Evolutionary conservation across 2,113 vertebrate species (phyloP).

Genomic region (Crotalus horridus): DNA sequence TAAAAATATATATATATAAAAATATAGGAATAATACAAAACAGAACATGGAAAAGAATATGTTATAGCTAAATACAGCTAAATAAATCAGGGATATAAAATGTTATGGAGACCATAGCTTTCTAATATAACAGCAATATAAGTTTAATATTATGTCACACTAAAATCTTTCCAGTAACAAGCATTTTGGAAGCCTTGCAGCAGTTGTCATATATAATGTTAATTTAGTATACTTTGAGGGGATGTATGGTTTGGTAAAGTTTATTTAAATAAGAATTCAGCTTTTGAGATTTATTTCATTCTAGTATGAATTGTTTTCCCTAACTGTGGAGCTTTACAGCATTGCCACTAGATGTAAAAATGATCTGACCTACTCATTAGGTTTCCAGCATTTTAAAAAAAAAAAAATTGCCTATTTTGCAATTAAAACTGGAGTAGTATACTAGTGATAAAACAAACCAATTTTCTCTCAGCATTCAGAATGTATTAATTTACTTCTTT

Average conservation of each 20-base stretch:
- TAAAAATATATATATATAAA: not conserved
- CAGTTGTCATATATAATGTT: not conserved
- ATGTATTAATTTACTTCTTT: not conserved
- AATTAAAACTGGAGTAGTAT: not conserved
- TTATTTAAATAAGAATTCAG: not conserved
- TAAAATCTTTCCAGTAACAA: not conserved
- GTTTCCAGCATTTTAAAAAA: not conserved
- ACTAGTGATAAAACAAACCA: not conserved
- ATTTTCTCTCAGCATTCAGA: not conserved
- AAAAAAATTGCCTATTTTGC: not conserved
- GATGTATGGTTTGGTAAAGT: not conserved
- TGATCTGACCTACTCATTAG: not conserved
- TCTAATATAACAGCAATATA: not conserved
- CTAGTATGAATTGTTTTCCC: not conserved
- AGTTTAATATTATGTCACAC: not conserved
- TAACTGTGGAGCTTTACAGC: not conserved
- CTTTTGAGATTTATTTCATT: not conserved
- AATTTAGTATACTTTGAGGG: not conserved
- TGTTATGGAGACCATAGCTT: not conserved
- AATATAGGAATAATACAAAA: not conserved
- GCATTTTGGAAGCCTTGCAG: not conserved
- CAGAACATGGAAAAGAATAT: not conserved
- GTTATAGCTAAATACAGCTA: not conserved
- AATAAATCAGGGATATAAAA: not conserved
- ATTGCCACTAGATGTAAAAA: not conserved